Conservation (phyloP, 30 jellyfish, hydroid and myxozoan genomes). For the Nemopilema nomurai region DNA sequence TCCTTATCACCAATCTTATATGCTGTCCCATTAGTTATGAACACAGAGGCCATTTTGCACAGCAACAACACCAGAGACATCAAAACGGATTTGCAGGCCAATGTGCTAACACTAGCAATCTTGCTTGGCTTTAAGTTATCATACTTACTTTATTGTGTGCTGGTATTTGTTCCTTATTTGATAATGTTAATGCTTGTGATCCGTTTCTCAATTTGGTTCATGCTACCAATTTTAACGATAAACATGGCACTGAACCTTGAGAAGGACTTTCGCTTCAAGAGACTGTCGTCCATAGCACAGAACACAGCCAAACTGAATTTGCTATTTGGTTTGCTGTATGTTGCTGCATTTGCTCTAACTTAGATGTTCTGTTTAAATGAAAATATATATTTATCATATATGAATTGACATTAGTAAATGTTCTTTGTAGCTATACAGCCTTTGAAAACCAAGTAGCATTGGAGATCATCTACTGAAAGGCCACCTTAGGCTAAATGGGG, state of each 20-base stretch:
- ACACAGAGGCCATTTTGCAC: slow-evolving; percentile 94
- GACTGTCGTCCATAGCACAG: slow-evolving; percentile 55
- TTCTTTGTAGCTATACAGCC: too few relatives aligned
- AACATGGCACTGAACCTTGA: slow-evolving; percentile 63
- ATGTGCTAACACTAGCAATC: slow-evolving; percentile 77
- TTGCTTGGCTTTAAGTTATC: slow-evolving; percentile 70
- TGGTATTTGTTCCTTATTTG: slow-evolving; percentile 77
- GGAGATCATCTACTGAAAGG: too few relatives aligned
- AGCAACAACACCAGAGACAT: slow-evolving; percentile 86
- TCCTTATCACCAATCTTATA: slow-evolving; percentile 51
- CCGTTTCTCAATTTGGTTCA: slow-evolving; percentile 41
- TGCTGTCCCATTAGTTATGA: slow-evolving; percentile 83
- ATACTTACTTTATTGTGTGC: slow-evolving; percentile 41
- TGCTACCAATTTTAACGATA: slow-evolving; percentile 62
- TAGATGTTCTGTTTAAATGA: background rate
- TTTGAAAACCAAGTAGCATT: too few relatives aligned
- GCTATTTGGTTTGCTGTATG: slow-evolving; percentile 74
- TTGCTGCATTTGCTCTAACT: slow-evolving; percentile 14
- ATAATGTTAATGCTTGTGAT: slow-evolving; percentile 41
- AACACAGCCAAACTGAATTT: slow-evolving; percentile 84
- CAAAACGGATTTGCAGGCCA: slow-evolving; percentile 64
- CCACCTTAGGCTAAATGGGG: too few relatives aligned
- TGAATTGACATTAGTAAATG: background rate
- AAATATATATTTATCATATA: background rate
- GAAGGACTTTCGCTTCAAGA: slow-evolving; percentile 60